These are phyloP conservation scores for Epinephelus awoara DNA, from an alignment of 2,797 vertebrate genomes.

Conservation along the genomic window DNA sequence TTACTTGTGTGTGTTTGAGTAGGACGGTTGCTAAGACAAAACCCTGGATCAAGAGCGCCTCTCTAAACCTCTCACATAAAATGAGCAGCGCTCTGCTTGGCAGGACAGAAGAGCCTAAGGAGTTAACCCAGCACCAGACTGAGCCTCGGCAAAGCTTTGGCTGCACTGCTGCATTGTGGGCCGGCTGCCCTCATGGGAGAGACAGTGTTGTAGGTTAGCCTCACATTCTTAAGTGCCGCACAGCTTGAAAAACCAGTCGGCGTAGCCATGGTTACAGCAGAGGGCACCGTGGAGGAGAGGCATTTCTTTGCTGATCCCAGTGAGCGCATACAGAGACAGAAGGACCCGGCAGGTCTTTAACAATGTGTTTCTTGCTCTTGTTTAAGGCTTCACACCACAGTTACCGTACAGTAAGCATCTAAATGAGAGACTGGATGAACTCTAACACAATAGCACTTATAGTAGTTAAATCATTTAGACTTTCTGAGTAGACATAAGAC, in stretches of 20 bases:
- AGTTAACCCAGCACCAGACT: slow-evolving; percentile 63
- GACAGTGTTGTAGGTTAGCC: slow-evolving; percentile 68
- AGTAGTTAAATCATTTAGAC: slow-evolving; percentile 34
- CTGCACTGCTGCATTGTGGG: slow-evolving; percentile 64
- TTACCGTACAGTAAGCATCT: slow-evolving; percentile 2
- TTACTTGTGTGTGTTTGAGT: slow-evolving; percentile 9
- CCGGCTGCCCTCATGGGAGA: slow-evolving; percentile 59
- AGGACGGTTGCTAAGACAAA: slow-evolving; percentile 11
- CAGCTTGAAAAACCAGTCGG: slow-evolving; percentile 94
- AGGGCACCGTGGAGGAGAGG: slow-evolving; percentile 81
- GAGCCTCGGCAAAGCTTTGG: slow-evolving; percentile 38
- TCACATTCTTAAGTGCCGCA: slow-evolving; percentile 79
- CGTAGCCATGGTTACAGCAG: slow-evolving; percentile 85
- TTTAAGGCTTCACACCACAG: slow-evolving; percentile 17
- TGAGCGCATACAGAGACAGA: slow-evolving; percentile 55
- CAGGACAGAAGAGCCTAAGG: slow-evolving; percentile 28
- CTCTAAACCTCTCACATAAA: background rate
- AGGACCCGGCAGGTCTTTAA: background rate
- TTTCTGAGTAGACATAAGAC: background rate
- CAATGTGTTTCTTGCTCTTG: slow-evolving; percentile 3
- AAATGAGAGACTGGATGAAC: slow-evolving; percentile 33
- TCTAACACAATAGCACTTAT: slow-evolving; percentile 21
- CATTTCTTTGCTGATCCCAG: slow-evolving; percentile 73
- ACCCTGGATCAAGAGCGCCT: background rate
- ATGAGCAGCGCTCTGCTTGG: slow-evolving; percentile 9